These are phyloP conservation scores for Zygaena filipendulae DNA, from an alignment of 2,888 invertebrate species.

Conservation along the genomic window DNA sequence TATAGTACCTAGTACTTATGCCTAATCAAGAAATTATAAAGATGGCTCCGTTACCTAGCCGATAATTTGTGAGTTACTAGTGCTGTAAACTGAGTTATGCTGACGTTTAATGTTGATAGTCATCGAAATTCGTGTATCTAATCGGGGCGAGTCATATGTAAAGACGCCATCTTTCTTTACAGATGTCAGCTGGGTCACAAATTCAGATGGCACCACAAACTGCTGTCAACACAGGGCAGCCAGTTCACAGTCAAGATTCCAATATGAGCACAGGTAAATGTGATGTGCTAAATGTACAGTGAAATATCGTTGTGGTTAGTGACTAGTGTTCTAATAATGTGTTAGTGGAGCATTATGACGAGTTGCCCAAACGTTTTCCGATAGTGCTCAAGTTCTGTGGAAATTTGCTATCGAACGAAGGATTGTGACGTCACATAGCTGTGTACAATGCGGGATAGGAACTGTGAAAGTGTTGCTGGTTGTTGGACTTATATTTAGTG, in stretches of 20 bases:
- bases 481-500: conserved; percentile 40
- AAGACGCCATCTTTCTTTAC: conserved; percentile 72
- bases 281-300: background rate
- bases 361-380: background rate
- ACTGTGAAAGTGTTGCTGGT: conserved; percentile 57
- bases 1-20: too few species aligned
- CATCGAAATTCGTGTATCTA: conserved; percentile 32
- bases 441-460: conserved; percentile 62
- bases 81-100: conserved; percentile 23
- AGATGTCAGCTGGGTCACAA: conserved; percentile 98
- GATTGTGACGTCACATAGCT: conserved; percentile 56
- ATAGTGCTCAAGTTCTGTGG: conserved; percentile 29
- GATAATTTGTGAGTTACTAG: conserved; percentile 37
- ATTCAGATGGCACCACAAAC: conserved; percentile 97
- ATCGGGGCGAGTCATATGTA: conserved; percentile 67
- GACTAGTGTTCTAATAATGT: conserved; percentile 35
- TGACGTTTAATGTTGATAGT: too few species aligned
- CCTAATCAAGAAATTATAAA: too few species aligned
- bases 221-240: conserved; percentile 84
- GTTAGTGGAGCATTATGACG: too few species aligned
- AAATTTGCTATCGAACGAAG: conserved; percentile 45
- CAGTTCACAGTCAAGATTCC: conserved; percentile 95
- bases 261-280: conserved; percentile 94
- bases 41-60: conserved; percentile 28
- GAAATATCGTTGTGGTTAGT: conserved; percentile 32